Conservation (phyloP, 2,888 invertebrate genomes). For the Oxycera nigricornis region DNA sequence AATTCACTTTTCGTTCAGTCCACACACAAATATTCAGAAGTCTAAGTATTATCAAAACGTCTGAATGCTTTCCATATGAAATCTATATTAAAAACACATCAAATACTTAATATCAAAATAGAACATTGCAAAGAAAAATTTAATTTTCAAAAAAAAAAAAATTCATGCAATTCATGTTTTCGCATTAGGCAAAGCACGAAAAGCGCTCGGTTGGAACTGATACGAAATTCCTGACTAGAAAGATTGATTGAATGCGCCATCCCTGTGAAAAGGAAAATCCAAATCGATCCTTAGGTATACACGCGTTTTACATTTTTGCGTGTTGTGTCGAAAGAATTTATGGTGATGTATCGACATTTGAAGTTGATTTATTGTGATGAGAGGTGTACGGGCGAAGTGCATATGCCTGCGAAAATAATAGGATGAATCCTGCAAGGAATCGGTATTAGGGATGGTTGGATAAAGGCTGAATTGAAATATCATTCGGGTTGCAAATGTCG, state of each 20-base stretch:
- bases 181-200: constrained; percentile 15
- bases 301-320: constrained; percentile 1
- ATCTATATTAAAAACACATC: too few relatives aligned
- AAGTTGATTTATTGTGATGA: not conserved
- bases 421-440: too few relatives aligned
- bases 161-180: constrained; percentile 25
- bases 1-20: too few relatives aligned
- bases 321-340: not conserved
- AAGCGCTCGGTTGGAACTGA: constrained; percentile 24
- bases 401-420: not conserved
- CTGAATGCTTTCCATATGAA: too few relatives aligned
- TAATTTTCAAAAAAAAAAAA: constrained; percentile 1
- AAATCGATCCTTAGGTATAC: not conserved
- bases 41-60: too few relatives aligned
- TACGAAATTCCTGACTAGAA: constrained; percentile 35
- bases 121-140: not conserved
- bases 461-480: too few relatives aligned
- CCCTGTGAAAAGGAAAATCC: not conserved
- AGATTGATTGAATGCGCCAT: constrained; percentile 27
- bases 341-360: not conserved
- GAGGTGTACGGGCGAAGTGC: not conserved
- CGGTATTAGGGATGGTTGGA: too few relatives aligned
- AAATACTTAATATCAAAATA: too few relatives aligned
- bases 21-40: too few relatives aligned
- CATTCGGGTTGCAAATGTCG: too few relatives aligned